Evolutionary conservation across 2,113 vertebrate species (phyloP), one percentile per base, ranked within the genome.

Genomic region (Gnathonemus longibarbis): DNA sequence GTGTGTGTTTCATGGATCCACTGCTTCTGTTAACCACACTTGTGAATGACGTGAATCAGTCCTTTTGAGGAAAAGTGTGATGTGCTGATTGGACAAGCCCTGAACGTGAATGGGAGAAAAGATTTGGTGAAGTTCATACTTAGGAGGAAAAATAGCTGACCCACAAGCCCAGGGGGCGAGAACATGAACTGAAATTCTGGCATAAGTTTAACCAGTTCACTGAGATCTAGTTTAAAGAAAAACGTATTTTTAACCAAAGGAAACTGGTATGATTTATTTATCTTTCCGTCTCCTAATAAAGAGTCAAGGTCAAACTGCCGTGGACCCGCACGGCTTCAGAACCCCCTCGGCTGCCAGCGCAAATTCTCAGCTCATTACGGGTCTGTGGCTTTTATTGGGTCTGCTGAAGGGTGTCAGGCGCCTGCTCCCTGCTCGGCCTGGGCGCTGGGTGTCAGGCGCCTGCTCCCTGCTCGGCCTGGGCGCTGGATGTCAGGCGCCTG

Each of bases 311-410:
- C 92, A 90, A 94, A 93, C 93, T 93, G 91, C 89, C 89, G 53
- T 70, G 84, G 89, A 88, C 87, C 49, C 6, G 95, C 94, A 94
- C 95, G 94, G 96, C 95, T 94, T 94, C 87, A 89, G 90, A 93
- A 90, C 91, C 93, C 94, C 95, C 95, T 95, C 95, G 95, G 95
- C 96, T 96, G 96, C 97, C 97, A 96, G 97, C 96, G 97, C 97
- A 97, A 97, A 98, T 98, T 97, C 97, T 96, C 95, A 95, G 96
- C 95, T 97, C 95, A 96, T 98, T 97, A 97, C 95, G 95, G 96
- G 94, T 95, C 94, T 94, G 95, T 95, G 94, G 97, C 97, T 98
- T 98, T 98, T 98, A 97, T 96, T 96, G 88, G 93, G 93, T 91
- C 90, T 92, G 95, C 95, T 95, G 92, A 96, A 96, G 96, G 96